These are phyloP conservation scores for Buphagus erythrorhynchus DNA, from an alignment of 2,797 vertebrate genomes.

Conservation along the genomic window DNA sequence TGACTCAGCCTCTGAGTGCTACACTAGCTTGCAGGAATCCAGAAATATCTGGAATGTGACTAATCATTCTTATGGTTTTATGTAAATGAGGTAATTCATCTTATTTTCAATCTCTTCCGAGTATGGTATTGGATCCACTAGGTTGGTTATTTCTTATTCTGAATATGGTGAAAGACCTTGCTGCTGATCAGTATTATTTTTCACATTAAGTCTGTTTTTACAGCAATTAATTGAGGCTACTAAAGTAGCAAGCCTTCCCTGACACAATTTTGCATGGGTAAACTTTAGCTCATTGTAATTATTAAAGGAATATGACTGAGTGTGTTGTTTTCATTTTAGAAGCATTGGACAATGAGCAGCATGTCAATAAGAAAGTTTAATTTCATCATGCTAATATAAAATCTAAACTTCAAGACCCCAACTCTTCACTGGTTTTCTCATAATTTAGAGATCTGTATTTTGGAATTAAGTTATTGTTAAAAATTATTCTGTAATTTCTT, in stretches of 20 bases:
- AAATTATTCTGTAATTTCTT: not conserved
- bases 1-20: slow-evolving; percentile 27
- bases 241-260: not conserved
- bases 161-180: not conserved
- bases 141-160: not conserved
- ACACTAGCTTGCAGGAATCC: slow-evolving; percentile 25
- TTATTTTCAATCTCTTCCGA: not conserved
- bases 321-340: not conserved
- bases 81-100: not conserved
- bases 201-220: not conserved
- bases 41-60: slow-evolving; percentile 52
- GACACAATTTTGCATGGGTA: not conserved
- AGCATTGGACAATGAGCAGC: not conserved
- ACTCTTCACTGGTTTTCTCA: not conserved
- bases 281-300: not conserved
- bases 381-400: not conserved
- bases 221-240: not conserved
- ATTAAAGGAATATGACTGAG: not conserved
- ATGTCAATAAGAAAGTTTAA: not conserved
- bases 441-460: not conserved
- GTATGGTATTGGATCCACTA: not conserved
- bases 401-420: not conserved
- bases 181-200: not conserved
- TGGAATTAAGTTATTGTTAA: not conserved
- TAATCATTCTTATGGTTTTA: slow-evolving; percentile 35